These are phyloP conservation scores for Cryptus armator DNA, from an alignment of 2,888 invertebrate genomes.

Conservation along the genomic window DNA sequence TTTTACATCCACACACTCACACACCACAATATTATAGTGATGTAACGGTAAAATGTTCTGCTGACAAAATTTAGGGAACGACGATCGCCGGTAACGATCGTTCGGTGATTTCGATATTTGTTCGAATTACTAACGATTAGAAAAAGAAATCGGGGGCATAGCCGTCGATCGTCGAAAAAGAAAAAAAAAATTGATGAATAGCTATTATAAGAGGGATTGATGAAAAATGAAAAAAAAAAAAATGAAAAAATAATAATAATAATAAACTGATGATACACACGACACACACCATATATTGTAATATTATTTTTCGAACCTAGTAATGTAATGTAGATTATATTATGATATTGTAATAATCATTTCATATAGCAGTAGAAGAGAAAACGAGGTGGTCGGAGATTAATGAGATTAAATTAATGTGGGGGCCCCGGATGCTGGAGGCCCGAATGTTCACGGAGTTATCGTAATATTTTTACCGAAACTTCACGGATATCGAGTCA, in stretches of 20 bases:
- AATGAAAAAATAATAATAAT: conserved; percentile 66
- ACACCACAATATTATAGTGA: conserved; percentile 68
- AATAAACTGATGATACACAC: conserved; percentile 68
- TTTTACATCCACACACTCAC: conserved; percentile 80
- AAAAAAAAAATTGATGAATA: conserved; percentile 37
- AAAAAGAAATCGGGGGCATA: not conserved
- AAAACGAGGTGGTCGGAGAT: conserved; percentile 78
- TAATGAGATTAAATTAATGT: conserved; percentile 78
- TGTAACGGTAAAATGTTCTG: conserved; percentile 52
- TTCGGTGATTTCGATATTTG: not conserved
- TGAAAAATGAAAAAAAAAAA: conserved; percentile 50
- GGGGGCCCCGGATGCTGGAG: conserved; percentile 71
- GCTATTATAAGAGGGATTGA: conserved; percentile 54
- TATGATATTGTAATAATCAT: conserved; percentile 83
- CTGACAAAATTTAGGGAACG: conserved; percentile 33
- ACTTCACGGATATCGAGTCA: conserved; percentile 74
- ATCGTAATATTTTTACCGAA: conserved; percentile 78
- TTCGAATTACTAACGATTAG: not conserved
- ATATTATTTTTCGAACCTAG: conserved; percentile 85
- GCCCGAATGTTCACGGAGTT: conserved; percentile 71
- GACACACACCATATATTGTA: conserved; percentile 81
- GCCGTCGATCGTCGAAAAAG: conserved; percentile 39
- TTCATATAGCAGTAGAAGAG: conserved; percentile 81
- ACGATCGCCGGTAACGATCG: not conserved
- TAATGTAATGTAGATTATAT: conserved; percentile 84